Evolutionary conservation across 2,888 invertebrate species (phyloP).

Genomic region (Xestia ashworthii): DNA sequence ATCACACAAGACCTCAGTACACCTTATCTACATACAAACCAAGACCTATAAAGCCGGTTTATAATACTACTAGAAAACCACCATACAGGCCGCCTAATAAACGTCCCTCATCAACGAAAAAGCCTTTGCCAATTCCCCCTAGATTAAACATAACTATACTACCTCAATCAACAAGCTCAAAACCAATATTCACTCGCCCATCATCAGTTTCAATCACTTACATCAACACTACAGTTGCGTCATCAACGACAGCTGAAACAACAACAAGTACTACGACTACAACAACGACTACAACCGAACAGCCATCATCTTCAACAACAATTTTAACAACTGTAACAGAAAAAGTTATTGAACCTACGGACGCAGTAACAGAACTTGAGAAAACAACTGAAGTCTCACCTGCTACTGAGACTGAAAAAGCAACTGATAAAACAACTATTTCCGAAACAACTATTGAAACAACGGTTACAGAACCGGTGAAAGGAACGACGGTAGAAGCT

Average conservation of each 20-base stretch:
- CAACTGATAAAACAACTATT: constrained; percentile 45
- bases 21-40: constrained; percentile 78
- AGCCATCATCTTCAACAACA: constrained; percentile 70
- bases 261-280: constrained; percentile 61
- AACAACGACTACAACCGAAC: constrained; percentile 69
- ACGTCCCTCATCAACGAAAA: constrained; percentile 79
- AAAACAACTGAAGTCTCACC: constrained; percentile 58
- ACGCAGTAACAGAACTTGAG: constrained; percentile 62
- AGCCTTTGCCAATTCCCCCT: constrained; percentile 85
- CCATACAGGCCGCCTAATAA: constrained; percentile 80
- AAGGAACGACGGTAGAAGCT: constrained; percentile 41
- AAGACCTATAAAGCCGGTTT: constrained; percentile 82
- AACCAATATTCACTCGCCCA: constrained; percentile 83
- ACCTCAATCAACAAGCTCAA: constrained; percentile 84
- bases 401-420: constrained; percentile 53
- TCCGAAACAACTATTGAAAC: constrained; percentile 49
- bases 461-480: constrained; percentile 44
- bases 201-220: constrained; percentile 81
- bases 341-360: constrained; percentile 69
- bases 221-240: constrained; percentile 79
- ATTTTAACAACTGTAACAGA: constrained; percentile 61
- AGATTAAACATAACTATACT: constrained; percentile 86
- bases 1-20: constrained; percentile 82
- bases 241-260: constrained; percentile 67
- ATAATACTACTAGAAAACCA: constrained; percentile 84